phyloP scores from a whole-genome alignment of 1,140 invertebrate genomes.

The Belonocnema kinseyi region DNA sequence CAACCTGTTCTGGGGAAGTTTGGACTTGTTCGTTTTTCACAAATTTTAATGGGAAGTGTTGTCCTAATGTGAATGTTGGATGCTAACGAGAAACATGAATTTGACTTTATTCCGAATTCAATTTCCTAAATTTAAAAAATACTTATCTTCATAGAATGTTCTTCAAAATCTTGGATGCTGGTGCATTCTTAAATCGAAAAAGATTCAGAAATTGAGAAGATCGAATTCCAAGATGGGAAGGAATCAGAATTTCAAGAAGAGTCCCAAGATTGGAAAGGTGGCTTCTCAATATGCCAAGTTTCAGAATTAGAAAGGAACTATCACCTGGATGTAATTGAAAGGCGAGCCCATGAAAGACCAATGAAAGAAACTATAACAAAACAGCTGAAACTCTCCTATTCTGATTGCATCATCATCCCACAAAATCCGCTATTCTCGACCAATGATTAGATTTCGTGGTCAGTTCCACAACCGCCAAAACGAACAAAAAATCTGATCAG shows the following conservation, averaged over 20 bases:
- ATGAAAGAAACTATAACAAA: not conserved
- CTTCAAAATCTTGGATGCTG: too few relatives aligned
- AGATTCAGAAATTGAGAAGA: too few relatives aligned
- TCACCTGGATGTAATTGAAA: not conserved
- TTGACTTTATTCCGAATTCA: too few relatives aligned
- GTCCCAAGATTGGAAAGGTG: not conserved
- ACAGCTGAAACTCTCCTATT: not conserved
- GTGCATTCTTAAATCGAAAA: too few relatives aligned
- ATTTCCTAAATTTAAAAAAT: too few relatives aligned
- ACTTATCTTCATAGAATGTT: too few relatives aligned
- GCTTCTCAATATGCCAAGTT: not conserved
- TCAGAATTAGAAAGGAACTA: not conserved
- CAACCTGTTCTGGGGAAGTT: too few relatives aligned
- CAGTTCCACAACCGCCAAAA: not conserved
- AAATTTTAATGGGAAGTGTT: too few relatives aligned
- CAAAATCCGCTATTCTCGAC: not conserved
- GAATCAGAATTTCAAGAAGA: not conserved
- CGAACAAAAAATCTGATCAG: not conserved
- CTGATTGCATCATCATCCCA: not conserved
- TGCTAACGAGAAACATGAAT: too few relatives aligned
- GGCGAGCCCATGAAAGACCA: not conserved
- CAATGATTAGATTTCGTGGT: not conserved
- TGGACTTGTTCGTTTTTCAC: too few relatives aligned
- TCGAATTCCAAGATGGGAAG: too few relatives aligned
- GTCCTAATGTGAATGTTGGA: too few relatives aligned